Evolutionary conservation across 2,113 vertebrate genomes (phyloP), one percentile per base, ranked within the genome.

Genomic region (Eudyptes chrysolophus): DNA sequence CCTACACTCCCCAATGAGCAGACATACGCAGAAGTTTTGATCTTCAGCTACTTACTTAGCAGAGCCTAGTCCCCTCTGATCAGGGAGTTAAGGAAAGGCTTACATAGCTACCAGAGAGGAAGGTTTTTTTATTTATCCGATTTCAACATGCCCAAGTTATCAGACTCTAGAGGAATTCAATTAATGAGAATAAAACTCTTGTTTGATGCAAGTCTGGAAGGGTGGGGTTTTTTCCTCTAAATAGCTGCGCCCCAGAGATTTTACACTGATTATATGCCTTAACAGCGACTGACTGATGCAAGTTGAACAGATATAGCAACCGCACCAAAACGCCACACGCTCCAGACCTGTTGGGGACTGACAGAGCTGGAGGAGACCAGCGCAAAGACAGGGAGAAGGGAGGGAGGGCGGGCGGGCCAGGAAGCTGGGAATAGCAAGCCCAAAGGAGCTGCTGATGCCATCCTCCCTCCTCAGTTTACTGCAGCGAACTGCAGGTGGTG

Each of bases 101-200:
- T 96, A 95, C 66, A 78, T 16, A 94, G 91, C 92, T 96, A 85
- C 60, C 62, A 95, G 88, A 77, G 75, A 94, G 80, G 90, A 57
- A 95, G 51, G 82, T 44, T 44, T 89, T 93, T 95, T 80, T 97
- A 96, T 96, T 96, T 97, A 97, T 97, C 95, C 72, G 91, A 97
- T 98, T 95, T 95, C 83, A 94, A 75, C 75, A 90, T 85, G 89
- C 92, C 78, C 60, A 95, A 96, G 81, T 90, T 96, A 97, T 94
- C 92, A 94, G 94, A 76, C 92, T 96, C 96, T 75, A 96, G 94
- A 96, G 95, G 85, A 96, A 97, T 95, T 94, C 79, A 90, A 97
- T 95, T 95, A 97, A 97, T 66, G 83, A 96, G 94, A 97, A 89
- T 94, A 97, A 95, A 96, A 96, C 60, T 80, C 83, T 77, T 95